Evolutionary conservation across 2,888 invertebrate species (phyloP).

Genomic region (Adelognathus sp.): DNA sequence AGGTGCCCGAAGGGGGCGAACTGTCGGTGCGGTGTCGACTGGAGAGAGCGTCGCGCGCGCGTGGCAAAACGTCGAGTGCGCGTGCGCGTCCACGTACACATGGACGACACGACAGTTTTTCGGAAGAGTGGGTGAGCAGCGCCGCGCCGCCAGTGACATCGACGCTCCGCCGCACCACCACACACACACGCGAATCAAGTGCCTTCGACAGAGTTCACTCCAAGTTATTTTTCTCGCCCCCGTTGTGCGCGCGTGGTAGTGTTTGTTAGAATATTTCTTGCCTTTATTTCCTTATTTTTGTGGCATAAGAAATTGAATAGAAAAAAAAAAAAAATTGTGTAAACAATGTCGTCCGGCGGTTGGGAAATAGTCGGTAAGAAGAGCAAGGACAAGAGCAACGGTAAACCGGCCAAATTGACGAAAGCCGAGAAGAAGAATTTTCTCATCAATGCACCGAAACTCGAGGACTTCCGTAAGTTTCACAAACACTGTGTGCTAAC

Average conservation of each 20-base stretch:
- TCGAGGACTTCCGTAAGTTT: slow-evolving; percentile 89
- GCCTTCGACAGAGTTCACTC: slow-evolving; percentile 49
- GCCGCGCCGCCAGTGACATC: slow-evolving; percentile 2
- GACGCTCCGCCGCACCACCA: slow-evolving; percentile 29
- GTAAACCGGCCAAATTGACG: slow-evolving; percentile 82
- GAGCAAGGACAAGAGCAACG: slow-evolving; percentile 83
- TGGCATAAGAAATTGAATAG: no score
- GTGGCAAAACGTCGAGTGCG: slow-evolving; percentile 59
- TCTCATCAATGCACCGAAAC: slow-evolving; percentile 86
- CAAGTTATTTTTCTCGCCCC: slow-evolving; percentile 38
- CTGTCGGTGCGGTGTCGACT: neutral
- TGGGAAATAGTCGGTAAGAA: slow-evolving; percentile 83
- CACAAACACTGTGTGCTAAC: neutral
- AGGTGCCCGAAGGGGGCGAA: neutral
- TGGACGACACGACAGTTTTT: slow-evolving; percentile 15
- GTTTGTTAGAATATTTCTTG: slow-evolving; percentile 13
- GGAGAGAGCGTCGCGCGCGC: slow-evolving; percentile 59
- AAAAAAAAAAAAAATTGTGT: neutral
- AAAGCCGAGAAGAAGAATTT: slow-evolving; percentile 85
- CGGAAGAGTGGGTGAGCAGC: slow-evolving; percentile 4
- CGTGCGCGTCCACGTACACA: slow-evolving; percentile 65
- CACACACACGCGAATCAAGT: slow-evolving; percentile 45
- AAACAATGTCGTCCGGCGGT: slow-evolving; percentile 76
- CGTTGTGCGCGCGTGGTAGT: slow-evolving; percentile 37
- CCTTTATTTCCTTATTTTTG: neutral